Percentiles rank a stretch among this genome's conserved stretches.
Evolutionary conservation across 1,140 invertebrate genomes (phyloP).

Genomic region (Dendrolimus kikuchii): DNA sequence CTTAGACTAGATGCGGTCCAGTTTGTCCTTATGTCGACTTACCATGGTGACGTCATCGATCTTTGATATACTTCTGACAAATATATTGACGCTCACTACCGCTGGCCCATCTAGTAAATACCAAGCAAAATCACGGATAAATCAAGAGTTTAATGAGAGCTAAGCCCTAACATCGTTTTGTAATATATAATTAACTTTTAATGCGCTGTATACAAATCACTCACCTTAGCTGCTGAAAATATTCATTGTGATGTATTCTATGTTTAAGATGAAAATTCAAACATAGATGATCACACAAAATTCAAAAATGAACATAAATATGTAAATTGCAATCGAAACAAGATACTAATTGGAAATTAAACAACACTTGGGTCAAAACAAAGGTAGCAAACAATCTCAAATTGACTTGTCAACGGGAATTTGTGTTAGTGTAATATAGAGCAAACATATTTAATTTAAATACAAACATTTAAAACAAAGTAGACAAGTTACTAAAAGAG

Average conservation of each 20-base stretch:
- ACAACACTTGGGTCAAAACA: slow-evolving; percentile 15
- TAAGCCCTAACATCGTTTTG: slow-evolving; percentile 37
- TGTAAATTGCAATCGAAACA: slow-evolving; percentile 6
- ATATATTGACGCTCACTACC: slow-evolving; percentile 95
- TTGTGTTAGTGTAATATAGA: slow-evolving; percentile 57
- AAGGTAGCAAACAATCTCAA: slow-evolving; percentile 19
- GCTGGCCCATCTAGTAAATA: slow-evolving; percentile 86
- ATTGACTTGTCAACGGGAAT: slow-evolving; percentile 61
- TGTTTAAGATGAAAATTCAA: slow-evolving; percentile 14
- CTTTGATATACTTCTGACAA: slow-evolving; percentile 98
- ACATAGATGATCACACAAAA: slow-evolving; percentile 8
- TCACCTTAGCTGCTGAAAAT: slow-evolving; percentile 49
- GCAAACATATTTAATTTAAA: slow-evolving; percentile 11
- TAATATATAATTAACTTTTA: neutral
- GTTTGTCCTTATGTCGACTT: slow-evolving; percentile 75
- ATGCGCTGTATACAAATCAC: slow-evolving; percentile 26
- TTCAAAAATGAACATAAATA: slow-evolving; percentile 9
- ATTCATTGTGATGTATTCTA: slow-evolving; percentile 6
- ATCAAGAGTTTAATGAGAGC: slow-evolving; percentile 35
- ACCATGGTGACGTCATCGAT: slow-evolving; percentile 99
- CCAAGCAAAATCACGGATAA: slow-evolving; percentile 65
- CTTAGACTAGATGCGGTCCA: slow-evolving; percentile 51
- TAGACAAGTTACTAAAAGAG: slow-evolving; percentile 7
- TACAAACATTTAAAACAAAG: slow-evolving; percentile 1
- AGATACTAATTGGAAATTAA: slow-evolving; percentile 19